Conservation (phyloP, 1,140 invertebrate genomes). For the Sarcophaga peregrina region DNA sequence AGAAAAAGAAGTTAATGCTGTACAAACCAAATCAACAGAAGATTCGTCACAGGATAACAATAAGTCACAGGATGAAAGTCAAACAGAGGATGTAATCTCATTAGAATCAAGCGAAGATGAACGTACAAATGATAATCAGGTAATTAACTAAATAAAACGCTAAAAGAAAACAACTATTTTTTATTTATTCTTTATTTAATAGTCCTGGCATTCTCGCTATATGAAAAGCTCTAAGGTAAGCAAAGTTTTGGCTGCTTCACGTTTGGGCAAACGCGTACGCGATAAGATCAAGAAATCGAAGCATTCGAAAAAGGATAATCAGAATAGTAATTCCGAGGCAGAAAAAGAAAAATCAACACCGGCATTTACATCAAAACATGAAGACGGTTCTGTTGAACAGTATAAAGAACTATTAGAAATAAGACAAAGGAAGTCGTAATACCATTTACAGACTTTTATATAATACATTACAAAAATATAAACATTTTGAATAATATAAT, state of each 20-base stretch:
- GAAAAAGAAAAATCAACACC: slow-evolving; percentile 47
- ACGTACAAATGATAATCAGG: slow-evolving; percentile 49
- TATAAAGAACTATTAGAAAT: slow-evolving; percentile 61
- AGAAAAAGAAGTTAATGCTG: slow-evolving; percentile 47
- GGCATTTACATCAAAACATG: slow-evolving; percentile 57
- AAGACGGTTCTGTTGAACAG: slow-evolving; percentile 64
- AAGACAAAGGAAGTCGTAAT: slow-evolving; percentile 54
- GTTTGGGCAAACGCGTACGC: slow-evolving; percentile 70
- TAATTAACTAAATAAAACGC: slow-evolving; percentile 40
- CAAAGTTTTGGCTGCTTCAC: slow-evolving; percentile 69
- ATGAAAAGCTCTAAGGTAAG: slow-evolving; percentile 70
- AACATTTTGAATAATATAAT: not conserved
- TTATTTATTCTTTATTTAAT: not conserved
- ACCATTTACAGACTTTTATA: not conserved
- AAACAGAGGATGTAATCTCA: slow-evolving; percentile 61
- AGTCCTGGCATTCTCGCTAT: slow-evolving; percentile 65
- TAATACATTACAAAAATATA: too few species aligned
- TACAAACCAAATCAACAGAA: slow-evolving; percentile 24
- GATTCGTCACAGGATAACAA: slow-evolving; percentile 43
- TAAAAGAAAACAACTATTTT: not conserved
- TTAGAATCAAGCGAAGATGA: slow-evolving; percentile 63
- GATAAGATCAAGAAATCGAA: slow-evolving; percentile 72
- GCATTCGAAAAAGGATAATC: slow-evolving; percentile 55
- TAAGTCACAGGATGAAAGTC: slow-evolving; percentile 51
- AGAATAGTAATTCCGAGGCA: slow-evolving; percentile 40